Percentiles rank a stretch among this genome's conserved stretches.
Evolutionary conservation across 1,140 invertebrate genomes (phyloP).

Genomic region (Zaprionus kolodkinae): DNA sequence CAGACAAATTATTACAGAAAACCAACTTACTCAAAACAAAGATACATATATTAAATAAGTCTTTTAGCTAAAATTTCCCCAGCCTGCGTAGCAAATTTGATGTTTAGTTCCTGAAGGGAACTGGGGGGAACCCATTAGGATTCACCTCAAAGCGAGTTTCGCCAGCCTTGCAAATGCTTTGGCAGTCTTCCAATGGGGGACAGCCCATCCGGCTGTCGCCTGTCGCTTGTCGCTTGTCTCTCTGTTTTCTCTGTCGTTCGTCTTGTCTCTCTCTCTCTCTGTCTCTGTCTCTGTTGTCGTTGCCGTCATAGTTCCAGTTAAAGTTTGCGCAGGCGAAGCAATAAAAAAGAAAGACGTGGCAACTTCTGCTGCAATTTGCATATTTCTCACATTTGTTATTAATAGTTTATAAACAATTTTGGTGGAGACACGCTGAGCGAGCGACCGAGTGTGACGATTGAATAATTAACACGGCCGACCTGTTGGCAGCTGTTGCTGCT

Average conservation of each 20-base stretch:
- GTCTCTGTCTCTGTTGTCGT: neutral
- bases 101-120: no score
- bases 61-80: no score
- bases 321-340: conserved; percentile 18
- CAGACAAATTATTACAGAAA: no score
- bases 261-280: neutral
- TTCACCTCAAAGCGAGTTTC: no score
- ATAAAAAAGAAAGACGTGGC: neutral
- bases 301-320: conserved; percentile 24
- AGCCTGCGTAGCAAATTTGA: no score
- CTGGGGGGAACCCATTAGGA: no score
- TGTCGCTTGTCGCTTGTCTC: conserved; percentile 23
- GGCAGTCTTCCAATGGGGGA: conserved; percentile 32
- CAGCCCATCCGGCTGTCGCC: conserved; percentile 48
- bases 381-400: conserved; percentile 70
- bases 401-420: conserved; percentile 76
- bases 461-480: conserved; percentile 71
- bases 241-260: neutral
- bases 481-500: conserved; percentile 47
- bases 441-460: conserved; percentile 20
- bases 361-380: conserved; percentile 52
- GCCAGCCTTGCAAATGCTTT: neutral
- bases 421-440: conserved; percentile 36
- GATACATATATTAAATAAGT: no score
- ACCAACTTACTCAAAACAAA: no score